Conservation (phyloP, 2,113 vertebrate genomes). For the Myotis yumanensis region DNA sequence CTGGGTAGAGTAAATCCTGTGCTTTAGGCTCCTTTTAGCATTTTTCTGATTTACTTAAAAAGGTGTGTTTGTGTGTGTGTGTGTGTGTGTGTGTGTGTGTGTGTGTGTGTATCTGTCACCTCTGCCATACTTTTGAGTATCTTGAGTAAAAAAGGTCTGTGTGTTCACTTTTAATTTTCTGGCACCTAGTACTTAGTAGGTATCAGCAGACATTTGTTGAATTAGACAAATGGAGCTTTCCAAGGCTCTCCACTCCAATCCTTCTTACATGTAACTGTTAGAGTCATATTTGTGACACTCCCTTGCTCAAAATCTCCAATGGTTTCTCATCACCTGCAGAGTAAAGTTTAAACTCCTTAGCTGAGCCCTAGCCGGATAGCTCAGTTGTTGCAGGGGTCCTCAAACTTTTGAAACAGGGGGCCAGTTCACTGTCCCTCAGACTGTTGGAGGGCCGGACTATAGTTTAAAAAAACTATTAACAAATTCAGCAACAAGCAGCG, state of each 20-base stretch:
- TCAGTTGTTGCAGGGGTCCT: too few relatives aligned
- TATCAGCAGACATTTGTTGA: neutral
- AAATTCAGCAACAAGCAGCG: too few relatives aligned
- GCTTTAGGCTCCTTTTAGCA: neutral
- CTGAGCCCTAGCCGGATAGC: neutral
- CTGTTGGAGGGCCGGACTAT: too few relatives aligned
- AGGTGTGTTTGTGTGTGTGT: neutral
- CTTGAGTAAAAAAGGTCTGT: conserved; percentile 25
- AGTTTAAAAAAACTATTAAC: too few relatives aligned
- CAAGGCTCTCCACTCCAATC: neutral
- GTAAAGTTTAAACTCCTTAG: neutral
- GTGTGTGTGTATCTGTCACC: neutral
- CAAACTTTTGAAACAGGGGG: too few relatives aligned
- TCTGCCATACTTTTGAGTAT: neutral
- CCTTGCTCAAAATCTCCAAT: neutral
- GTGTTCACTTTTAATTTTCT: conserved; percentile 13
- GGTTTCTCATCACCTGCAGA: neutral
- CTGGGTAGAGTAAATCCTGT: neutral
- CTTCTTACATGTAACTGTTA: neutral
- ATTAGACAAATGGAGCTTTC: neutral
- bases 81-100: neutral
- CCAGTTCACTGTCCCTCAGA: too few relatives aligned
- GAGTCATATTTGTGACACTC: neutral
- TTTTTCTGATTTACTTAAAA: conserved; percentile 17
- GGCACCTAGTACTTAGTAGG: neutral